Conservation (phyloP, 2,797 vertebrate species). For the Smutsia temminckii region DNA sequence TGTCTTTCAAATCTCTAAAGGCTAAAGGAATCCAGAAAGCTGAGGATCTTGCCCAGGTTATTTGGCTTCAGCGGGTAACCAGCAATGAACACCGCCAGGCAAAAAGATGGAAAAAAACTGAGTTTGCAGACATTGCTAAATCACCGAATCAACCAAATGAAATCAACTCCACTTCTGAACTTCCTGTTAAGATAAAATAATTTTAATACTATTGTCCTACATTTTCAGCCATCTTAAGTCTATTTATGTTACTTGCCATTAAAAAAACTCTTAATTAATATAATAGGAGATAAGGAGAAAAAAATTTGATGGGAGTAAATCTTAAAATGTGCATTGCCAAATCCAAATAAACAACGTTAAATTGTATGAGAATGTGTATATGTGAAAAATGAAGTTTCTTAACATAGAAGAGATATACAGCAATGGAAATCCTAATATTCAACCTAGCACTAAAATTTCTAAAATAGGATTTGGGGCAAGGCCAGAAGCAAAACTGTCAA, state of each 20-base stretch:
- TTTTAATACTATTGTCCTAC: not conserved
- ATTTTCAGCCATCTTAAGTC: not conserved
- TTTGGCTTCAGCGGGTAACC: not conserved
- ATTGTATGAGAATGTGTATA: not conserved
- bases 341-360: not conserved
- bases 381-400: not conserved
- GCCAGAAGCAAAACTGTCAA: not conserved
- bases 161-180: not conserved
- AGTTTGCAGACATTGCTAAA: not conserved
- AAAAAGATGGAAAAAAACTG: not conserved
- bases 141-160: not conserved
- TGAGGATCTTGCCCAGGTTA: not conserved
- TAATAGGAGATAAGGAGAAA: not conserved
- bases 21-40: not conserved
- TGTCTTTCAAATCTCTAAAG: not conserved
- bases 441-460: not conserved
- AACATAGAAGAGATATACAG: not conserved
- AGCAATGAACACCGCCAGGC: not conserved
- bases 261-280: constrained; percentile 3
- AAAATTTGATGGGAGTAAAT: not conserved
- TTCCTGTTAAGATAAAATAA: not conserved
- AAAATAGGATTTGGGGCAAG: not conserved
- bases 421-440: constrained; percentile 1
- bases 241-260: not conserved
- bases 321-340: not conserved